Evolutionary conservation across 1,140 invertebrate genomes (phyloP), one percentile per base, ranked within the genome.

Genomic region (Drosophila pruinosa): DNA sequence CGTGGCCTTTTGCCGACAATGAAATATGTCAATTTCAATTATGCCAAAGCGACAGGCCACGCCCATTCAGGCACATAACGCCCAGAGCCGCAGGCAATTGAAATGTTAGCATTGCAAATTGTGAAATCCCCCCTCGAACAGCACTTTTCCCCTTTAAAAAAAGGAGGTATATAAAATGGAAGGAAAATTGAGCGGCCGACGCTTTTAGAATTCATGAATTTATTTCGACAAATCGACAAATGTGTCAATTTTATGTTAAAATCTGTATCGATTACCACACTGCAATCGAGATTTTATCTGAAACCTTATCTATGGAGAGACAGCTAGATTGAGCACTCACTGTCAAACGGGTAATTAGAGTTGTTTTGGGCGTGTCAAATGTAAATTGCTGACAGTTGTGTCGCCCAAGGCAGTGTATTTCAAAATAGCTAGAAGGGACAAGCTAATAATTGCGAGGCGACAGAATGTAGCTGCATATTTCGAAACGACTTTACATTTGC

Each of bases 1-100:
- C 57, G 48, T 57, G 58, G 73, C 78, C 47, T 50, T 58, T 65
- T 28, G 36, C 38, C 63, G 36, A 81, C 81, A 86, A 71, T 77
- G 73, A 85, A 85, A 85, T 85, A 86, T 86, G 81, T 85, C 81
- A 85, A 85, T 86, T 85, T 85, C 81, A 85, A 85, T 85, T 85
- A 85, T 71, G 62, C 38, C 45, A 48, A 47, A 47, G 31, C 63
- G 28, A 67, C 34, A 54, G 28, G 21, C 58, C 58, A 63, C 57
- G 57, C 57, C 65, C 4, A 10, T 7, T 28, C 10, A n/a, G 12
- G 14, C 22, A 7, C 17, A 7, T 2, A 21, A 14, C 47, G 10
- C 47, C 47, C 36, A 21, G 15, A 21, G 63, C 78, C 77, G 57
- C 72, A 64, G 80, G 81, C 81, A 69, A 64, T 73, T 45, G 69